Percentiles rank a stretch among this genome's conserved stretches.
These are phyloP conservation scores for Cheilosia soror DNA, from an alignment of 2,888 invertebrate species.

Conservation along the genomic window DNA sequence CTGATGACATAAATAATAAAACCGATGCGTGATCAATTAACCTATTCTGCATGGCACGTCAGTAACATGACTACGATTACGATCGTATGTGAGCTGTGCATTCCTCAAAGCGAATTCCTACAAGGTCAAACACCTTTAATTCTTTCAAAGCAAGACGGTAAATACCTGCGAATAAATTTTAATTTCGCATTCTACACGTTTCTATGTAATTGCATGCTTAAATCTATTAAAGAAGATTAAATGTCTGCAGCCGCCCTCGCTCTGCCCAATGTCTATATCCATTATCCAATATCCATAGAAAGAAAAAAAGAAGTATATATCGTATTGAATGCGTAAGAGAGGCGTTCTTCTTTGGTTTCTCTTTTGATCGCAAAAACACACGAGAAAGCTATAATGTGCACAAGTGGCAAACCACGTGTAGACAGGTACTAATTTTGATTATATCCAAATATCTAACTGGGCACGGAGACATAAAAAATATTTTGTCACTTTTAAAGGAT, in stretches of 20 bases:
- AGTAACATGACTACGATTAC: constrained; percentile 29
- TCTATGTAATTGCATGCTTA: constrained; percentile 28
- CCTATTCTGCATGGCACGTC: constrained; percentile 18
- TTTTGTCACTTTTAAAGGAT: too few relatives aligned
- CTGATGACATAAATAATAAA: constrained; percentile 27
- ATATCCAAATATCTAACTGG: too few relatives aligned
- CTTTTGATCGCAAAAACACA: constrained; percentile 4
- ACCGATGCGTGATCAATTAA: constrained; percentile 39
- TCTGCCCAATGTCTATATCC: not conserved
- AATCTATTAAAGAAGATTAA: constrained; percentile 29
- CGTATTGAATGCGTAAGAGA: too few relatives aligned
- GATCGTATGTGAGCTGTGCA: not conserved
- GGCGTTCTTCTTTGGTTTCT: not conserved
- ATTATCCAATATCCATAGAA: too few relatives aligned
- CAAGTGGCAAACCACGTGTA: not conserved
- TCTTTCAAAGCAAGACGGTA: not conserved
- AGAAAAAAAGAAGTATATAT: not conserved
- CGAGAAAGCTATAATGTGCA: not conserved
- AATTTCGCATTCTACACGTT: constrained; percentile 7
- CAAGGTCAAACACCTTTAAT: constrained; percentile 60
- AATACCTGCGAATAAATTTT: constrained; percentile 16
- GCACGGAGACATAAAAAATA: too few relatives aligned
- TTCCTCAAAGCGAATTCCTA: constrained; percentile 5
- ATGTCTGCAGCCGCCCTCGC: not conserved
- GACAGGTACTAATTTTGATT: too few relatives aligned